Evolutionary conservation across 2,797 vertebrate genomes (phyloP).

Genomic region (Notolepis coatsorum): DNA sequence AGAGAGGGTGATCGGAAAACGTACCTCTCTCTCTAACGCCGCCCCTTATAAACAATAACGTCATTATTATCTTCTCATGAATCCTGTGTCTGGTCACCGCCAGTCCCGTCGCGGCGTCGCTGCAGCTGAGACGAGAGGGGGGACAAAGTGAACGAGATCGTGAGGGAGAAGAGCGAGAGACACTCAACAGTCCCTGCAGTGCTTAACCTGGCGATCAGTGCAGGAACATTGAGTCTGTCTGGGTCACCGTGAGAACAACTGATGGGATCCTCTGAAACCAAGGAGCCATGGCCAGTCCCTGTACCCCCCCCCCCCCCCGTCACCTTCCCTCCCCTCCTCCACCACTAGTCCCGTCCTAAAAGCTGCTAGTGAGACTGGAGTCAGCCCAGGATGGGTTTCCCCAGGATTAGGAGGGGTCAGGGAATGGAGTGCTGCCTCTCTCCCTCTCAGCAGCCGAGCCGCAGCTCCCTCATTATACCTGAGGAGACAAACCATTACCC

Average conservation of each 20-base stretch:
- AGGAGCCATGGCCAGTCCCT: conserved; percentile 12
- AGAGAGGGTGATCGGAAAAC: background rate
- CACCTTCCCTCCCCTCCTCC: conserved; percentile 19
- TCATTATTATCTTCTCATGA: background rate
- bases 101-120: no score
- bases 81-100: background rate
- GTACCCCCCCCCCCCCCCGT: conserved; percentile 22
- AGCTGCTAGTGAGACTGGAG: conserved; percentile 58
- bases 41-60: background rate
- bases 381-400: conserved; percentile 66
- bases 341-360: conserved; percentile 31
- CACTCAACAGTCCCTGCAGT: background rate
- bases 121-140: conserved; percentile 10
- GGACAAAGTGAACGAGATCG: conserved; percentile 15
- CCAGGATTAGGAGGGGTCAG: conserved; percentile 76
- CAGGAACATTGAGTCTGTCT: conserved; percentile 26
- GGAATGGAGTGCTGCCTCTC: conserved; percentile 74
- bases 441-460: conserved; percentile 73
- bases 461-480: conserved; percentile 77
- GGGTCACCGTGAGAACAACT: conserved; percentile 18
- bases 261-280: conserved; percentile 25
- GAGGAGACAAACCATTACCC: conserved; percentile 74
- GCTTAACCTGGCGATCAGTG: conserved; percentile 42
- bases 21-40: background rate
- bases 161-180: conserved; percentile 5